These are phyloP conservation scores for Rhineura floridana DNA, from an alignment of 2,113 vertebrate genomes.

Conservation along the genomic window DNA sequence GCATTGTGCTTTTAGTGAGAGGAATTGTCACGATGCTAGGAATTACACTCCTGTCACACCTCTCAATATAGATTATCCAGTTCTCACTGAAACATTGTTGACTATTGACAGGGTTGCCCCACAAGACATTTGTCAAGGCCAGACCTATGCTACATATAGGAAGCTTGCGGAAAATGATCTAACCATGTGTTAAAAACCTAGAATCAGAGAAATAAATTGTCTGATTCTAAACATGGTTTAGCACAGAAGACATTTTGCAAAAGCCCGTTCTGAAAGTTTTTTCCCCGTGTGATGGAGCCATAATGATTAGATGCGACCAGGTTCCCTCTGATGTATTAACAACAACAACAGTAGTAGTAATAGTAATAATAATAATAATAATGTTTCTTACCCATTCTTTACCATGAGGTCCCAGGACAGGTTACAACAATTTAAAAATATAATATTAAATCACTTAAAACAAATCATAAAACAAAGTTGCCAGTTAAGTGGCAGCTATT, in stretches of 20 bases:
- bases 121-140: not conserved
- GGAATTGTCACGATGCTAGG: not conserved
- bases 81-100: constrained; percentile 10
- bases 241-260: not conserved
- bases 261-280: not conserved
- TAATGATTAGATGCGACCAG: not conserved
- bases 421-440: too few relatives aligned
- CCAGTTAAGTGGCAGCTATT: not conserved
- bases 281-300: not conserved
- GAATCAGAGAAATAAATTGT: not conserved
- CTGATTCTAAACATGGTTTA: not conserved
- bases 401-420: too few relatives aligned
- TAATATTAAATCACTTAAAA: too few relatives aligned
- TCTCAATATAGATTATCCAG: constrained; percentile 1
- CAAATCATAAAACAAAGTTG: not conserved
- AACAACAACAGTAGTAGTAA: too few relatives aligned
- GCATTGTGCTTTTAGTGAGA: not conserved
- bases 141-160: not conserved
- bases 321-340: not conserved
- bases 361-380: too few relatives aligned
- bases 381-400: too few relatives aligned
- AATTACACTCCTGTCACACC: not conserved
- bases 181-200: not conserved
- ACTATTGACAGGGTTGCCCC: not conserved
- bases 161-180: not conserved